Percentiles rank a stretch among this genome's conserved stretches.
Conservation (phyloP, 2,797 vertebrate genomes). For the Ctenopoma kingsleyae region DNA sequence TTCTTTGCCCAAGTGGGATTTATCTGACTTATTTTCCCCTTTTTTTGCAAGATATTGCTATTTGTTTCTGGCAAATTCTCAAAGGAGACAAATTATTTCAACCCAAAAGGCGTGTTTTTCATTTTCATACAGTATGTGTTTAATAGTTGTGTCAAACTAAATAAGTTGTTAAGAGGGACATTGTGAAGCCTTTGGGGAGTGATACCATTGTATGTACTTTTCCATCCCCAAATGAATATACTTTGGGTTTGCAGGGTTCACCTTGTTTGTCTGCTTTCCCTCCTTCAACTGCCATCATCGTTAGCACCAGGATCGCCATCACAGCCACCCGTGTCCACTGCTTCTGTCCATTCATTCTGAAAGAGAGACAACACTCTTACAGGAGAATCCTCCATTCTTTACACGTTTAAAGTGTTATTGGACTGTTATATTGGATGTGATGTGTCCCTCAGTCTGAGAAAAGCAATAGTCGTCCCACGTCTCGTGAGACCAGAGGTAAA, state of each 20-base stretch:
- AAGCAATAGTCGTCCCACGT: slow-evolving; percentile 9
- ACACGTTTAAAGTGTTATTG: neutral
- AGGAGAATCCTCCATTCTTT: neutral
- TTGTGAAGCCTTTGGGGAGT: neutral
- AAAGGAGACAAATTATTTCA: slow-evolving; percentile 49
- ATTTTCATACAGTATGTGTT: slow-evolving; percentile 13
- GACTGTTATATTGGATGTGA: neutral
- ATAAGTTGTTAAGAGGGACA: slow-evolving; percentile 7
- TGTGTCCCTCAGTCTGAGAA: neutral
- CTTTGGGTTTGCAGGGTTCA: slow-evolving; percentile 28
- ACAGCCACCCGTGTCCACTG: slow-evolving; percentile 77
- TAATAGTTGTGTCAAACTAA: slow-evolving; percentile 34
- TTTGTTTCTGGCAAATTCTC: slow-evolving; percentile 54
- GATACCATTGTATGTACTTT: neutral
- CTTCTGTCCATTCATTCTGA: slow-evolving; percentile 83
- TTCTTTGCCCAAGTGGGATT: slow-evolving; percentile 48
- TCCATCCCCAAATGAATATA: neutral
- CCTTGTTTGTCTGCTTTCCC: slow-evolving; percentile 86
- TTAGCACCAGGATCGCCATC: slow-evolving; percentile 80
- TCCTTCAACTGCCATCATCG: slow-evolving; percentile 79
- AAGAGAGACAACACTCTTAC: slow-evolving; percentile 32
- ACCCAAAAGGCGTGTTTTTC: slow-evolving; percentile 23
- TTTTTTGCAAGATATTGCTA: slow-evolving; percentile 39
- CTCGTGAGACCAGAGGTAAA: slow-evolving; percentile 25
- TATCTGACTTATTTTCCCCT: slow-evolving; percentile 38